phyloP scores from a whole-genome alignment of 1,140 invertebrate species.

The Ceratina calcarata region DNA sequence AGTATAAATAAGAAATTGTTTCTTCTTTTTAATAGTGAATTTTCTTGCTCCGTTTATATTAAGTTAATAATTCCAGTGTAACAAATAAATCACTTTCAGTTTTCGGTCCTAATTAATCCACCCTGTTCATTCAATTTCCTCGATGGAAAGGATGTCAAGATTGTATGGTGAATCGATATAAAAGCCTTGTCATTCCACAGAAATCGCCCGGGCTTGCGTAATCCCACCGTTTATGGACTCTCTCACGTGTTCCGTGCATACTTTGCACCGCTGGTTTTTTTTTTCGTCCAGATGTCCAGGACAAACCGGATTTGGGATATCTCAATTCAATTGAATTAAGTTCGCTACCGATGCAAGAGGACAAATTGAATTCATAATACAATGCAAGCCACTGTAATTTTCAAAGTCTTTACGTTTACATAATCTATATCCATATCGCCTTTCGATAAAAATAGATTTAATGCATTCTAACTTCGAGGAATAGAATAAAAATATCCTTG shows the following conservation, averaged over 20 bases:
- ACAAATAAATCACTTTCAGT: no score
- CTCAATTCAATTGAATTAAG: background rate
- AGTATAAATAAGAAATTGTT: no score
- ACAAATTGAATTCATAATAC: constrained; percentile 3
- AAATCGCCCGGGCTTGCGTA: constrained; percentile 39
- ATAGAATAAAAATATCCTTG: no score
- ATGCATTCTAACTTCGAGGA: no score
- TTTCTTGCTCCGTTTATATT: no score
- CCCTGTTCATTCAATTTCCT: no score
- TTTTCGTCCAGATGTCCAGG: constrained; percentile 12
- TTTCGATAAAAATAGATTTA: background rate
- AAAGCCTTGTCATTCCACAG: constrained; percentile 49
- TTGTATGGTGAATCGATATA: constrained; percentile 43
- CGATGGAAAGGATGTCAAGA: constrained; percentile 54
- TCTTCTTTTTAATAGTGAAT: no score
- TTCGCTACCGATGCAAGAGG: no score
- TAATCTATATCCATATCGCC: no score
- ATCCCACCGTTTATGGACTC: background rate
- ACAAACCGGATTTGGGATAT: background rate
- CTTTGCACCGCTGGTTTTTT: background rate
- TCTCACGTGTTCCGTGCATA: constrained; percentile 14
- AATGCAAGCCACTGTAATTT: background rate
- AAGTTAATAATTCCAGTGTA: no score
- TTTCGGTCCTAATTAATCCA: no score
- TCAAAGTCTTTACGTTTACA: no score